Percentiles rank a stretch among this genome's conserved stretches.
These are phyloP conservation scores for Chloroceryle inda DNA, from an alignment of 2,797 vertebrate genomes.

Conservation along the genomic window DNA sequence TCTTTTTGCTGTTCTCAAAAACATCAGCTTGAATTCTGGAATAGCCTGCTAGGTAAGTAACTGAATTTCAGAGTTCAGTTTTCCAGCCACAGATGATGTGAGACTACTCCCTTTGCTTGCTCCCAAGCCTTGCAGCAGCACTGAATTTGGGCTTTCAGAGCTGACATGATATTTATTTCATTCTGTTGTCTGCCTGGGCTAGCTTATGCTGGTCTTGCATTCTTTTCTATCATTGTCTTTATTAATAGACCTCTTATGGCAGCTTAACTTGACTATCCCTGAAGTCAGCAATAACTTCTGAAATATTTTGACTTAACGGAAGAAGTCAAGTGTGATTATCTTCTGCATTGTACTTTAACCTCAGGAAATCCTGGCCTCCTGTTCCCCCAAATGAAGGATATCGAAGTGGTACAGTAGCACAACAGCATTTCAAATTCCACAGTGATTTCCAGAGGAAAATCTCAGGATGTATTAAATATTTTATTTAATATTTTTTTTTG, in stretches of 20 bases:
- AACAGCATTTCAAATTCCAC: not conserved
- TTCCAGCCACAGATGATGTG: not conserved
- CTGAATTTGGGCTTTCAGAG: not conserved
- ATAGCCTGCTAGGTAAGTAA: not conserved
- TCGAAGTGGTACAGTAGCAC: not conserved
- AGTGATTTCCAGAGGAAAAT: not conserved
- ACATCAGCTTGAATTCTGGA: not conserved
- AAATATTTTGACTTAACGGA: not conserved
- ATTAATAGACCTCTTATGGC: not conserved
- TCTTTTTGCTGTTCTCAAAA: not conserved
- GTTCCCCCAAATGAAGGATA: not conserved
- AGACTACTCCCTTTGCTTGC: not conserved
- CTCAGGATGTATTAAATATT: not conserved
- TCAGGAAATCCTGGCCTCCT: not conserved
- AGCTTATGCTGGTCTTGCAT: not conserved
- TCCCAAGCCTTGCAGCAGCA: not conserved
- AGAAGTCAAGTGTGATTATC: not conserved
- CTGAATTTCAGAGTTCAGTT: not conserved
- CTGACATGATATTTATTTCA: not conserved
- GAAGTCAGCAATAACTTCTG: not conserved
- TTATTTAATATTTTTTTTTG: not conserved
- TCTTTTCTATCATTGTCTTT: not conserved
- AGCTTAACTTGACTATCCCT: not conserved
- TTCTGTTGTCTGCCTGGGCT: not conserved
- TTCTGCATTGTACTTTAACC: not conserved